These are phyloP conservation scores for Neosalanx taihuensis DNA, from an alignment of 2,797 vertebrate genomes.

Conservation along the genomic window DNA sequence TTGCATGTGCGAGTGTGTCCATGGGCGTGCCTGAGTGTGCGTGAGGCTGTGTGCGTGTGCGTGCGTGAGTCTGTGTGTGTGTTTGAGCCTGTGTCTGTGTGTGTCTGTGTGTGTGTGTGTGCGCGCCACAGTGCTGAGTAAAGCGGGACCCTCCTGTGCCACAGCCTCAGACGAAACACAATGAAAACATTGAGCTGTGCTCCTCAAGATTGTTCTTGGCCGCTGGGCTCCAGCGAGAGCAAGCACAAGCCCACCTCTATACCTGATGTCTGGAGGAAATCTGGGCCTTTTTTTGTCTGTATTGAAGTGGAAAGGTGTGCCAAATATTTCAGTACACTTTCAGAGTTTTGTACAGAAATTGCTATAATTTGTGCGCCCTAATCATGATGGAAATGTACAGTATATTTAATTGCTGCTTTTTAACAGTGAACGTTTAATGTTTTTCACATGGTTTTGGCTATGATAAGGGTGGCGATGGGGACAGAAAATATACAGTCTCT, in stretches of 20 bases:
- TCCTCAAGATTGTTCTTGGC: slow-evolving; percentile 77
- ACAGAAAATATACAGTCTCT: slow-evolving; percentile 54
- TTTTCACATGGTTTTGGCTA: slow-evolving; percentile 48
- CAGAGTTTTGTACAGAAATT: slow-evolving; percentile 31
- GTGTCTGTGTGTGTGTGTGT: slow-evolving; percentile 31
- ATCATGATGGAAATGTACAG: slow-evolving; percentile 39
- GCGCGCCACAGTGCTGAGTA: slow-evolving; percentile 43
- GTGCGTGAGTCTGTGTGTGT: not conserved
- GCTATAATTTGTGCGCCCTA: slow-evolving; percentile 25
- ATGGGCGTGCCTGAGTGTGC: slow-evolving; percentile 7
- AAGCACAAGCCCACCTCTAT: slow-evolving; percentile 74
- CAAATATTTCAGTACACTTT: slow-evolving; percentile 59
- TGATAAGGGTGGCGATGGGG: slow-evolving; percentile 47
- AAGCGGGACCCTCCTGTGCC: slow-evolving; percentile 61
- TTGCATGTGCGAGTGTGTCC: slow-evolving; percentile 7
- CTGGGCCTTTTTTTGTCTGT: slow-evolving; percentile 59
- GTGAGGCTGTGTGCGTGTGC: not conserved
- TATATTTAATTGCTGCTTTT: slow-evolving; percentile 52
- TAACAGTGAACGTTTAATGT: slow-evolving; percentile 53
- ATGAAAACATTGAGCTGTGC: slow-evolving; percentile 76
- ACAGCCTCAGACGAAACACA: slow-evolving; percentile 73
- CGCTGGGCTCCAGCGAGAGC: slow-evolving; percentile 61
- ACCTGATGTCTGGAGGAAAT: slow-evolving; percentile 63
- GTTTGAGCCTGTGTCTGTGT: slow-evolving; percentile 31
- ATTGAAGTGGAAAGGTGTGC: slow-evolving; percentile 42